phyloP scores from a whole-genome alignment of 2,797 vertebrate species.

The Semotilus atromaculatus region DNA sequence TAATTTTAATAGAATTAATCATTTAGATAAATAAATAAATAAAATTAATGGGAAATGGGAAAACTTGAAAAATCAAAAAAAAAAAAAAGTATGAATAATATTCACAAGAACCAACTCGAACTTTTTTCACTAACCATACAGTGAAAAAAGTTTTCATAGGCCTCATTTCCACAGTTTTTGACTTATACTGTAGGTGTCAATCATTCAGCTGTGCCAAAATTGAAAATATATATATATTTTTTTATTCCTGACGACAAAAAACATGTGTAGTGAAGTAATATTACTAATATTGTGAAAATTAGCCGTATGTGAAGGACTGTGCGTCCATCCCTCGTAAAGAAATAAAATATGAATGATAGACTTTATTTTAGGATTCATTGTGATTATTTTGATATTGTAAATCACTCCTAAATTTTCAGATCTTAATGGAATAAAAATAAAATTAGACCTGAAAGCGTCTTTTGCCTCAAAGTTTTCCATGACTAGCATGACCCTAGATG shows the following conservation, averaged over 20 bases:
- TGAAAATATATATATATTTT: too few relatives aligned
- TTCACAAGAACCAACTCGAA: background rate
- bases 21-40: too few relatives aligned
- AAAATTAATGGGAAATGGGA: too few relatives aligned
- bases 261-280: too few relatives aligned
- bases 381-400: background rate
- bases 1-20: too few relatives aligned
- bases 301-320: background rate
- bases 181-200: background rate
- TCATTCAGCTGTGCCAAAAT: background rate
- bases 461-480: background rate
- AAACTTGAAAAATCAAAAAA: too few relatives aligned
- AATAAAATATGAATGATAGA: background rate
- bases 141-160: background rate
- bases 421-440: background rate
- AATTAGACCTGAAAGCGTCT: background rate
- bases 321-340: background rate
- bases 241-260: too few relatives aligned
- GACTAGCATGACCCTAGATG: constrained; percentile 9
- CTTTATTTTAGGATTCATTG: background rate
- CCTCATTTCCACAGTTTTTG: background rate
- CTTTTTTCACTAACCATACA: background rate
- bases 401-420: background rate
- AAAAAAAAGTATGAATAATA: background rate
- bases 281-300: background rate